A percentile compares a stretch with the other conserved stretches of the same genome.
Evolutionary conservation across 2,888 invertebrate species (phyloP).

Genomic region (Sphaerophoria taeniata): DNA sequence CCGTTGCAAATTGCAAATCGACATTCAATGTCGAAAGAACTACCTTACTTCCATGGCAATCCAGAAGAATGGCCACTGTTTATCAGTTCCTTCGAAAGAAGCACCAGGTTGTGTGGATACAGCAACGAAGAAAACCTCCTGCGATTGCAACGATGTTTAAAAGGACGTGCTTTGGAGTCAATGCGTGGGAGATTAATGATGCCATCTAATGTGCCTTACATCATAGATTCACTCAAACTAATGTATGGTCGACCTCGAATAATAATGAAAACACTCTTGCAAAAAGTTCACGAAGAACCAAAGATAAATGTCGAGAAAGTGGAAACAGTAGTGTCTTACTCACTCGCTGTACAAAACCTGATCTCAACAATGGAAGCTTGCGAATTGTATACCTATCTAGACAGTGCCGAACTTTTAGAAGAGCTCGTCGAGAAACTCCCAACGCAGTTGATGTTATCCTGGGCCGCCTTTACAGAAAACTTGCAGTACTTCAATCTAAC

Average conservation of each 20-base stretch:
- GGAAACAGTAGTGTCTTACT: constrained; percentile 30
- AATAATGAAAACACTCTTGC: no score
- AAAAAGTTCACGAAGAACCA: no score
- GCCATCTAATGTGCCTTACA: constrained; percentile 12
- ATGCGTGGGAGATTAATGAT: constrained; percentile 35
- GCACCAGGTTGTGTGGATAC: not conserved
- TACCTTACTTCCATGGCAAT: not conserved
- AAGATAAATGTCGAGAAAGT: no score
- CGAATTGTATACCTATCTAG: no score
- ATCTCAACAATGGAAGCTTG: no score
- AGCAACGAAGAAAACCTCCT: not conserved
- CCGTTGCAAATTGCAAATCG: not conserved
- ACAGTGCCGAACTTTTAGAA: constrained; percentile 47
- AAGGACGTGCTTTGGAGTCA: constrained; percentile 3
- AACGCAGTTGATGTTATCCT: constrained; percentile 30
- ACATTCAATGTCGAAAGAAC: not conserved
- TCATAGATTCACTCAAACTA: not conserved
- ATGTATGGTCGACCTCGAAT: not conserved
- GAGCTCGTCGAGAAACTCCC: constrained; percentile 24
- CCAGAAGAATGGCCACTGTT: constrained; percentile 66
- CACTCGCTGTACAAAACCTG: constrained; percentile 32
- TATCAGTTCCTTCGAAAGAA: constrained; percentile 61
- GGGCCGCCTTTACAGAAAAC: constrained; percentile 7
- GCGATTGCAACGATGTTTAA: not conserved
- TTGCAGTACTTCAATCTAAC: not conserved